Evolutionary conservation across 1,140 invertebrate genomes (phyloP), one percentile per base, ranked within the genome.

Genomic region (Drosophila kepulauana): DNA sequence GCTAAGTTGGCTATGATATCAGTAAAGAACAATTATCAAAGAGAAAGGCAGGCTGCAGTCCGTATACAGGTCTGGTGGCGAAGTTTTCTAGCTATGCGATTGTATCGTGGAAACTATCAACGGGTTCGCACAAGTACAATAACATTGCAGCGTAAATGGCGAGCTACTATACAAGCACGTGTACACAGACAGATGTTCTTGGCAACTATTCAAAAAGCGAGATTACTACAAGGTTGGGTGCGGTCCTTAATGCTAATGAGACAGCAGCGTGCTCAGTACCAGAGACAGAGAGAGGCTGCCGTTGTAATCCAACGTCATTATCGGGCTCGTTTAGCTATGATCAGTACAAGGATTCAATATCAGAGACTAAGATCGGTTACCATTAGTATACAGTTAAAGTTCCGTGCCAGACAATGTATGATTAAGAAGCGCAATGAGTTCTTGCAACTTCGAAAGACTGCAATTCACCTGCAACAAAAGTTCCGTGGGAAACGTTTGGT

Each of bases 281-380:
- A 93, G 13, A 63, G 70, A 16, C 66, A 93, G 15, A 92, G 92
- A 3, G 13, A 75, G 10, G 90, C 93, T 6, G 91, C 91, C 25
- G 74, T 93, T 11, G 49, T 78, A 0, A 75, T 96, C n/a, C 95
- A 96, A 81, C 75, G 62, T 1, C 93, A 92, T 65, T 95, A 92
- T 82, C 93, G 93, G 71, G 93, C 93, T 15, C 78, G 73, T 2
- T 72, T 93, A 52, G 79, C 73, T 5, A 67, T 87, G 52, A 87
- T 93, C 51, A 52, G 28, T 20, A 59, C 85, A 1, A 86, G 81
- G n/a, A 62, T 49, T 10, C 67, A 92, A 16, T 94, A 92, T 81
- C 70, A 93, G 16, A 52, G 69, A 6, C 57, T 93, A 5, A 80
- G 71, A 1, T 58, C 69, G 6, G 77, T 80, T 8, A 67, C 81